phyloP scores from a whole-genome alignment of 2,888 invertebrate species.

The Abrostola triplasia region DNA sequence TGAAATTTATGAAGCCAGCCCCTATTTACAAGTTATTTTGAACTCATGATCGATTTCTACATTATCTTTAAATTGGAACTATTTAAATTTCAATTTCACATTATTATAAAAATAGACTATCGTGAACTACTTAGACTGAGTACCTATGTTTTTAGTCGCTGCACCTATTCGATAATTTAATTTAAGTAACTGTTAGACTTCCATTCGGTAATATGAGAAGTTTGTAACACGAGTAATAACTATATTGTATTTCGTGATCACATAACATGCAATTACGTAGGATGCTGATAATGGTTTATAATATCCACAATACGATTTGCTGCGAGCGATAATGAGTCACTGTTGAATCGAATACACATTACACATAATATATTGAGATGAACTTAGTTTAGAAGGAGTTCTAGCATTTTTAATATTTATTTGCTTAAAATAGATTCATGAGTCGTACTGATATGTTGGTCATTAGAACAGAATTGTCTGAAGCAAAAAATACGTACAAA shows the following conservation, averaged over 20 bases:
- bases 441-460: constrained; percentile 24
- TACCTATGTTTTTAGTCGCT: too few species aligned
- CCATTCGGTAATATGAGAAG: constrained; percentile 24
- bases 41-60: constrained; percentile 25
- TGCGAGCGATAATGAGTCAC: constrained; percentile 55
- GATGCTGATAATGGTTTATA: constrained; percentile 43
- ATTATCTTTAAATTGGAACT: not conserved
- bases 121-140: too few species aligned
- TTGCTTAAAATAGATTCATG: not conserved
- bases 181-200: not conserved
- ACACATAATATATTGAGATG: constrained; percentile 23
- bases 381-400: not conserved
- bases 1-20: constrained; percentile 1
- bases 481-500: not conserved
- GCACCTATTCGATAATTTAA: too few species aligned
- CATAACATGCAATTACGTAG: constrained; percentile 42
- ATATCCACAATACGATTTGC: constrained; percentile 51
- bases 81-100: not conserved
- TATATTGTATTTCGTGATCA: constrained; percentile 31
- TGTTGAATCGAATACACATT: constrained; percentile 10
- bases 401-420: not conserved
- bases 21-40: not conserved
- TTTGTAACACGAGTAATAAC: constrained; percentile 14
- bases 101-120: too few species aligned
- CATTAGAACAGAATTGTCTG: not conserved